Conservation (phyloP, 1,140 invertebrate genomes). For the Psix sp. region DNA sequence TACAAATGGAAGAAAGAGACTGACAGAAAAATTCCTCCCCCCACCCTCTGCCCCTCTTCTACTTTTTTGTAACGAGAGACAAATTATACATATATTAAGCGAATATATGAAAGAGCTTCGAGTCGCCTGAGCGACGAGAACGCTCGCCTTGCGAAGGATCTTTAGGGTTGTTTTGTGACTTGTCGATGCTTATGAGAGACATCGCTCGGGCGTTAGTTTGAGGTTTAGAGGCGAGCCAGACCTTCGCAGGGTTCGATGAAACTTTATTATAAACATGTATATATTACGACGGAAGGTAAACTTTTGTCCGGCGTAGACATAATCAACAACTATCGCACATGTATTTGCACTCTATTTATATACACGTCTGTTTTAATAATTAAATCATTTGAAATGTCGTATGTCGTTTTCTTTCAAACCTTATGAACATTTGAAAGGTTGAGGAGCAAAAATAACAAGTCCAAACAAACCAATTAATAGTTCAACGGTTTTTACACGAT, state of each 20-base stretch:
- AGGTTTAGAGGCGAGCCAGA: slow-evolving; percentile 32
- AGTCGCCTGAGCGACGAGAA: slow-evolving; percentile 17
- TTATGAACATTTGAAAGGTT: no score
- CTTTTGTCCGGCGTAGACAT: slow-evolving; percentile 62
- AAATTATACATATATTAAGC: slow-evolving; percentile 20
- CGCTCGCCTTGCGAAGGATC: slow-evolving; percentile 46
- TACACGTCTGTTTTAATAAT: slow-evolving; percentile 74
- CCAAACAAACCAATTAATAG: no score
- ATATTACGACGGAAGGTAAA: slow-evolving; percentile 65
- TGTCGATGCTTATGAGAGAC: slow-evolving; percentile 2
- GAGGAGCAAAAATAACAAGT: no score
- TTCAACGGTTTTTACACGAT: no score
- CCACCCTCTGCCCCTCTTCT: no score
- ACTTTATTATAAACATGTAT: slow-evolving; percentile 68
- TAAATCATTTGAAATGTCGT: slow-evolving; percentile 65
- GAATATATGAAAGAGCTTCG: slow-evolving; percentile 34
- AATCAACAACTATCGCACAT: slow-evolving; percentile 71
- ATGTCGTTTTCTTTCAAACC: not conserved
- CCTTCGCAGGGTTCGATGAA: slow-evolving; percentile 45
- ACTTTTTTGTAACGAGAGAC: slow-evolving; percentile 30
- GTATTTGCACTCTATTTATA: slow-evolving; percentile 76
- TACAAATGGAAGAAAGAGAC: slow-evolving; percentile 51
- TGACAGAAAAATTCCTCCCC: slow-evolving; percentile 7
- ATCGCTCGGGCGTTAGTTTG: no score
- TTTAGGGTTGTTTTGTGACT: slow-evolving; percentile 6